These are phyloP conservation scores for Polypedilum pembai DNA, from an alignment of 1,140 invertebrate species.

Conservation along the genomic window DNA sequence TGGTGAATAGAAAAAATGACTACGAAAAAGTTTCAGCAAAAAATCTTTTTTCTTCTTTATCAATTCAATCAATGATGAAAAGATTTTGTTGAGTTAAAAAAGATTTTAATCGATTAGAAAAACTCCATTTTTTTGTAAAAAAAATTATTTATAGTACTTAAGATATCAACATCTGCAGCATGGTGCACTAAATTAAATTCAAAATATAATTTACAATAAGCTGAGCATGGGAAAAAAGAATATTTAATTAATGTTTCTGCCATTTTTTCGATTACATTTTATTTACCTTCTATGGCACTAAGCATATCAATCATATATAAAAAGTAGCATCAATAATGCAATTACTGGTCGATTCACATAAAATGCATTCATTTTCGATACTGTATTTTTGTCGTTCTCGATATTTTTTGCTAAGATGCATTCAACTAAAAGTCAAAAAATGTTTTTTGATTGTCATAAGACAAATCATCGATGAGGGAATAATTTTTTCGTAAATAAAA, in stretches of 20 bases:
- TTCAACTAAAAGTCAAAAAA: constrained; percentile 19
- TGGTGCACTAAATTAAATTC: not conserved
- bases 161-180: not conserved
- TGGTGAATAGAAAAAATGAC: constrained; percentile 18
- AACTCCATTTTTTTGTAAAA: not conserved
- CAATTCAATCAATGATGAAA: not conserved
- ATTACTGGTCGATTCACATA: not conserved
- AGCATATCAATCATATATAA: not conserved
- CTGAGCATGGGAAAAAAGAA: not conserved
- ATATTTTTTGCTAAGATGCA: not conserved
- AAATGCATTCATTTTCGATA: not conserved
- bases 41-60: not conserved
- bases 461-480: not conserved
- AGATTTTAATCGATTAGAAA: constrained; percentile 1
- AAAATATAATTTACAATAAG: not conserved
- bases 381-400: not conserved
- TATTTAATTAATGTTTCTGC: not conserved
- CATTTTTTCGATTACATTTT: not conserved
- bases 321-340: not conserved
- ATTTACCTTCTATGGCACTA: not conserved
- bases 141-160: not conserved
- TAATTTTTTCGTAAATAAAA: not conserved
- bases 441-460: not conserved
- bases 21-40: constrained; percentile 12
- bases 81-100: not conserved